Percentiles rank a stretch among this genome's conserved stretches.
phyloP scores from a whole-genome alignment of 2,113 vertebrate species.

The Mirounga angustirostris region DNA sequence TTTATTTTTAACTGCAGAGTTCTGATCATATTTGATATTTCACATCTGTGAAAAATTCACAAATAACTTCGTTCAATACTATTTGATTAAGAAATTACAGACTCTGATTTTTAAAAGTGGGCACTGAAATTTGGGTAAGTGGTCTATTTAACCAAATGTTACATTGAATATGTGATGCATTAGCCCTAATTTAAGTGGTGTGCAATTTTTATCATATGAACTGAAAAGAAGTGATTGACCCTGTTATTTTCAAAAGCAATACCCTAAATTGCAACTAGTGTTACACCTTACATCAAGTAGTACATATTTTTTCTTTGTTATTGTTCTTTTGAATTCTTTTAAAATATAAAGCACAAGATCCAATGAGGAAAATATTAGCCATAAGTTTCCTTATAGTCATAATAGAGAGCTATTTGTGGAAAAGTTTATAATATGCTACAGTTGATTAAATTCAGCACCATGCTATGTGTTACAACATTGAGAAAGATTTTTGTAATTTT shows the following conservation, averaged over 20 bases:
- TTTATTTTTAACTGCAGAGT: slow-evolving; percentile 17
- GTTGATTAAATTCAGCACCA: not conserved
- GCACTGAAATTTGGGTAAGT: slow-evolving; percentile 43
- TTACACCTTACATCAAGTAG: not conserved
- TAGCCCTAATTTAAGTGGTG: not conserved
- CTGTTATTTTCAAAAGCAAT: slow-evolving; percentile 38
- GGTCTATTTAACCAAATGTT: slow-evolving; percentile 44
- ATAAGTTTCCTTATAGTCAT: slow-evolving; percentile 1
- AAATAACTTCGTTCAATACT: not conserved
- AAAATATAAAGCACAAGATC: not conserved
- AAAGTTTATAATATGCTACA: not conserved
- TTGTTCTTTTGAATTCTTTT: slow-evolving; percentile 9
- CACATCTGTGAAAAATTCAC: slow-evolving; percentile 51
- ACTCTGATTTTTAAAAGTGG: slow-evolving; percentile 31
- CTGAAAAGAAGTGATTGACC: not conserved
- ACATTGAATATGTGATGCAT: not conserved
- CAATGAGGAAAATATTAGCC: slow-evolving; percentile 13
- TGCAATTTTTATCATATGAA: slow-evolving; percentile 28
- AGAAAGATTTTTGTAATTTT: not conserved
- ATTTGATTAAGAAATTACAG: slow-evolving; percentile 40
- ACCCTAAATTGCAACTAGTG: not conserved
- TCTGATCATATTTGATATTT: slow-evolving; percentile 46
- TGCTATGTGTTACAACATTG: not conserved
- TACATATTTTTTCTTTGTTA: not conserved
- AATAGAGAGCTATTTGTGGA: not conserved